phyloP scores from a whole-genome alignment of 2,113 vertebrate genomes.

The Mesembrinibis cayennensis region DNA sequence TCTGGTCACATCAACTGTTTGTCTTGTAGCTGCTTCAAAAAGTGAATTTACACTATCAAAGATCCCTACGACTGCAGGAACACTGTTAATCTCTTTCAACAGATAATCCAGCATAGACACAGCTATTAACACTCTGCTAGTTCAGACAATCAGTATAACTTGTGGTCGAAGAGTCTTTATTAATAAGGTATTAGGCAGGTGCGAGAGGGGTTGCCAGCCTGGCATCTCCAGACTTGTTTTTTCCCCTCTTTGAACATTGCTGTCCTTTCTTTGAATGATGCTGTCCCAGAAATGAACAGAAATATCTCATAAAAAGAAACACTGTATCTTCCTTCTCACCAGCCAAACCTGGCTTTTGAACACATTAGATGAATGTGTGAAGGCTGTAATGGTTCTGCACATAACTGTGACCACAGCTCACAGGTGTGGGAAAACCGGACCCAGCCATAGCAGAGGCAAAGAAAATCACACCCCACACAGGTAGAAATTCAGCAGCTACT shows the following conservation, averaged over 20 bases:
- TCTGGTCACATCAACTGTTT: neutral
- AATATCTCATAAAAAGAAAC: neutral
- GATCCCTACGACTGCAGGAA: neutral
- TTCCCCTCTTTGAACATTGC: neutral
- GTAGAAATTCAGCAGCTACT: neutral
- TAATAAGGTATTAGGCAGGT: neutral
- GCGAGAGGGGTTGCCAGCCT: neutral
- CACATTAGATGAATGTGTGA: rapidly evolving
- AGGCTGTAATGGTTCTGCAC: neutral
- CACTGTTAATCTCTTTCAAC: neutral
- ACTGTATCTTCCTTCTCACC: neutral
- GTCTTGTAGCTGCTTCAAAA: neutral
- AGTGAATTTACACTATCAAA: neutral
- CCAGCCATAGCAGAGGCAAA: neutral
- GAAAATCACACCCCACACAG: neutral
- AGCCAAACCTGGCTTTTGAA: neutral
- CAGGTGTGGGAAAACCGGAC: neutral
- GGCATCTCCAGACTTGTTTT: neutral
- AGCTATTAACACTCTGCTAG: neutral
- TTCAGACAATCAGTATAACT: neutral
- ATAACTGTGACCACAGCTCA: neutral
- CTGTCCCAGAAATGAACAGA: neutral
- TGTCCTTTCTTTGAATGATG: neutral
- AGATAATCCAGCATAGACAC: neutral
- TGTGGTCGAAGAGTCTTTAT: neutral